These are phyloP conservation scores for Epistrophe grossulariae DNA, from an alignment of 2,888 invertebrate genomes.

Conservation along the genomic window DNA sequence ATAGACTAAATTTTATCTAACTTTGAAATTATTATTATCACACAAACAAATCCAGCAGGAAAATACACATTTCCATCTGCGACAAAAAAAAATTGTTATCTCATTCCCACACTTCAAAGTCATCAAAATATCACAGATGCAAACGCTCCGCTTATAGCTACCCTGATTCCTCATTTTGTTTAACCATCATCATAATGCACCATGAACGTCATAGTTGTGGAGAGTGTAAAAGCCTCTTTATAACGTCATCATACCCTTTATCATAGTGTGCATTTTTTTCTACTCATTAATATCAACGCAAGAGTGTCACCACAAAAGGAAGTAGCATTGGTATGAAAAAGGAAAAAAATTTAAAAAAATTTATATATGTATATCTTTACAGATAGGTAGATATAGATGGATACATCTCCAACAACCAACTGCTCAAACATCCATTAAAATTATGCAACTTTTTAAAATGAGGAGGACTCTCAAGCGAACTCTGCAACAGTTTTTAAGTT, in stretches of 20 bases:
- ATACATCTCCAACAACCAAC: slow-evolving; percentile 42
- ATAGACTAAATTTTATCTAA: neutral
- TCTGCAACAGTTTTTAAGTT: slow-evolving; percentile 60
- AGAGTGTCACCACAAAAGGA: slow-evolving; percentile 44
- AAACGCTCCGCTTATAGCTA: neutral
- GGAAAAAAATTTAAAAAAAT: slow-evolving; percentile 9
- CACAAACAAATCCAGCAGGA: slow-evolving; percentile 7
- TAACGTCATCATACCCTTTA: slow-evolving; percentile 23
- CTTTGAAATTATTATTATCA: slow-evolving; percentile 30
- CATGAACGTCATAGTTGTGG: slow-evolving; percentile 53
- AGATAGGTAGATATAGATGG: neutral
- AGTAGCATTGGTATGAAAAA: neutral
- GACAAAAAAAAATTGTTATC: slow-evolving; percentile 21
- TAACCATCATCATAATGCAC: slow-evolving; percentile 48
- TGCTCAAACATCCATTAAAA: slow-evolving; percentile 69
- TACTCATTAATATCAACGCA: slow-evolving; percentile 46
- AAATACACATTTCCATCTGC: slow-evolving; percentile 8
- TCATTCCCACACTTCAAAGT: slow-evolving; percentile 25
- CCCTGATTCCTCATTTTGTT: slow-evolving; percentile 59
- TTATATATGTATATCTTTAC: neutral
- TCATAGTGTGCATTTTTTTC: slow-evolving; percentile 9
- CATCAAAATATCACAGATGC: slow-evolving; percentile 28
- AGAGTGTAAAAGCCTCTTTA: slow-evolving; percentile 34
- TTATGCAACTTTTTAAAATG: slow-evolving; percentile 65
- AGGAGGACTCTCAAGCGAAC: slow-evolving; percentile 59